Base-by-base conservation (phyloP, 2,888 invertebrate species). In the Brenthis daphne region DNA sequence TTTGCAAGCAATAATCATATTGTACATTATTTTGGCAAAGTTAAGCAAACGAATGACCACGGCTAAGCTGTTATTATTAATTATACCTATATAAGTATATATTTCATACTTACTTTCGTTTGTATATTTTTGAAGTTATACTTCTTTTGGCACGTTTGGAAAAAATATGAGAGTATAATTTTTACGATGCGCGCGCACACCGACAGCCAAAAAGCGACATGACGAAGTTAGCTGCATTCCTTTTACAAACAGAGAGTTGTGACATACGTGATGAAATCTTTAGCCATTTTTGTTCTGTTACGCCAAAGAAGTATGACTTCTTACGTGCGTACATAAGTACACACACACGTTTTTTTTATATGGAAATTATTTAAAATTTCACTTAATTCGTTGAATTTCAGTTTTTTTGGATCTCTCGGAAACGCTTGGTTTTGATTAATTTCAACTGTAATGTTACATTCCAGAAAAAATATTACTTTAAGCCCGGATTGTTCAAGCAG, bases 401-500 rank as follows among this genome's bases (percentile, higher is more conserved):
- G 51, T 51, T 20, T 63, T 61, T 74, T 75, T 75, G 82, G 89
- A 90, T 89, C 89, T 90, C 89, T 89, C 74, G 73, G 78, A 83
- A 83, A 81, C 84, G 83, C 82, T 87, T 83, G 79, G 80, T 80
- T 74, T 69, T 79, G 70, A 68, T 77, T 83, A 81, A 88, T 90
- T 89, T 90, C 88, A 89, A 81, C 81, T 79, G 90, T 82, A 90
- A 90, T 86, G 79, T 82, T 81, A 91, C 91, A 91, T 91, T 91
- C 91, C 91, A 91, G 77, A 84, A 83, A 84, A 80, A 50, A 81
- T 79, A 81, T 85, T 80, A 82, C 80, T 80, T 72, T 87, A 87
- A 85, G 86, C 86, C 87, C 70, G 77, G 75, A 60, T 88, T 71
- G 55, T 67, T 67, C 68, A 63, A 50, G 37, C 65, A 64, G 64